These are phyloP conservation scores for Drosophila pseudoananassae DNA, from an alignment of 1,140 invertebrate genomes.

Conservation along the genomic window DNA sequence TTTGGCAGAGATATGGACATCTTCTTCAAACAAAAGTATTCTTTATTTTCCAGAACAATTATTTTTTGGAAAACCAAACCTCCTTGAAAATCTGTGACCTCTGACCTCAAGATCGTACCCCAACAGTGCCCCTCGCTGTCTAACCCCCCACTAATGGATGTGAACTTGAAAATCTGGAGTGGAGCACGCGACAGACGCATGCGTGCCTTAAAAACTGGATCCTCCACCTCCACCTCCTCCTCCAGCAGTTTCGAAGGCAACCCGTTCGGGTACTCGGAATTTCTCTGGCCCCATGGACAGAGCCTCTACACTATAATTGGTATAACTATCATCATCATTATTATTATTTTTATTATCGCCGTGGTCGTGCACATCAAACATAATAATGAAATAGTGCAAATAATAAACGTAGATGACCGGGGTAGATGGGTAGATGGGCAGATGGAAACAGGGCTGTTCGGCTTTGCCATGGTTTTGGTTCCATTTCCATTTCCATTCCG, in stretches of 20 bases:
- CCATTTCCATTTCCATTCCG: slow-evolving; percentile 11
- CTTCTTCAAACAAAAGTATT: too few relatives aligned
- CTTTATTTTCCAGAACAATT: too few relatives aligned
- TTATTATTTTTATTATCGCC: slow-evolving; percentile 10
- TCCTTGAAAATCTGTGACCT: not conserved
- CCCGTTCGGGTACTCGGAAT: slow-evolving; percentile 32
- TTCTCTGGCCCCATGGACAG: slow-evolving; percentile 26
- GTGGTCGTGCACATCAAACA: slow-evolving; percentile 35
- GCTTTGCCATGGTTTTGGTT: slow-evolving; percentile 9
- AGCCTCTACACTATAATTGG: slow-evolving; percentile 39
- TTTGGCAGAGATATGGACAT: too few relatives aligned
- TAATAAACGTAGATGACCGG: slow-evolving; percentile 35
- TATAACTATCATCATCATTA: slow-evolving; percentile 44
- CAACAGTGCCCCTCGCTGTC: too few relatives aligned
- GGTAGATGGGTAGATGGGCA: slow-evolving; percentile 5
- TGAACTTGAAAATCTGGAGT: slow-evolving; percentile 23
- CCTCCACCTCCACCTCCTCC: slow-evolving; percentile 14
- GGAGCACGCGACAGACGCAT: slow-evolving; percentile 37
- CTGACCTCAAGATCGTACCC: not conserved
- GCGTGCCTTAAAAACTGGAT: slow-evolving; percentile 21
- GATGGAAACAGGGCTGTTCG: slow-evolving; percentile 25
- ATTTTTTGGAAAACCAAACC: too few relatives aligned
- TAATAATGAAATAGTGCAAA: slow-evolving; percentile 62
- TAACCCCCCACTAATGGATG: slow-evolving; percentile 7
- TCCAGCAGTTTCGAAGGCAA: slow-evolving; percentile 7